phyloP scores from a whole-genome alignment of 1,140 invertebrate genomes.

The Papilio helenus region DNA sequence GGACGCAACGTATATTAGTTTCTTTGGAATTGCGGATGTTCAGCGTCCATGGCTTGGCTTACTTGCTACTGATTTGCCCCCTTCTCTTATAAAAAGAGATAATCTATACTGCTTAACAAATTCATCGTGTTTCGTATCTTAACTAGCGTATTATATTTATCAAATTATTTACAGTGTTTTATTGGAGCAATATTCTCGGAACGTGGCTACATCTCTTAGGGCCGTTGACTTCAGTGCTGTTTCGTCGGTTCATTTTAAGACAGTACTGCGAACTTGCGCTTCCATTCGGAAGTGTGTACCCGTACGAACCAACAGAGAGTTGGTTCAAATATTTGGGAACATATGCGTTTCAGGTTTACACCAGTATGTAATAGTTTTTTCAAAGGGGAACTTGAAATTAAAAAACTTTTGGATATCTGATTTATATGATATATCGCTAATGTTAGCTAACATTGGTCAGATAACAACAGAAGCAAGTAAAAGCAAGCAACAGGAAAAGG shows the following conservation, averaged over 20 bases:
- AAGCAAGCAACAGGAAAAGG: no score
- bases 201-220: slow-evolving; percentile 39
- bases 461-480: no score
- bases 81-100: no score
- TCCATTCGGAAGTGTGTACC: slow-evolving; percentile 42
- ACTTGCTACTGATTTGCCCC: no score
- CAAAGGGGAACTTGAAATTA: neutral
- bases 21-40: no score
- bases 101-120: no score
- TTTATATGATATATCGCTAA: no score
- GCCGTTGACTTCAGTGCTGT: slow-evolving; percentile 40
- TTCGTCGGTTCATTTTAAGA: slow-evolving; percentile 29
- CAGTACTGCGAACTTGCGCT: slow-evolving; percentile 35
- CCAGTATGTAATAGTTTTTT: slow-evolving; percentile 40
- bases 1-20: no score
- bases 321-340: slow-evolving; percentile 44
- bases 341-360: slow-evolving; percentile 47
- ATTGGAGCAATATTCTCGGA: slow-evolving; percentile 41
- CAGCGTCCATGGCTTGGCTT: no score
- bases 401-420: neutral
- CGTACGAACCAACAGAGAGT: slow-evolving; percentile 44
- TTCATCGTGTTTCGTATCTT: neutral
- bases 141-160: neutral
- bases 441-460: no score
- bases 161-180: slow-evolving; percentile 44